Evolutionary conservation across 2,888 invertebrate species (phyloP), one percentile per base, ranked within the genome.

Genomic region (Mythimna loreyi): DNA sequence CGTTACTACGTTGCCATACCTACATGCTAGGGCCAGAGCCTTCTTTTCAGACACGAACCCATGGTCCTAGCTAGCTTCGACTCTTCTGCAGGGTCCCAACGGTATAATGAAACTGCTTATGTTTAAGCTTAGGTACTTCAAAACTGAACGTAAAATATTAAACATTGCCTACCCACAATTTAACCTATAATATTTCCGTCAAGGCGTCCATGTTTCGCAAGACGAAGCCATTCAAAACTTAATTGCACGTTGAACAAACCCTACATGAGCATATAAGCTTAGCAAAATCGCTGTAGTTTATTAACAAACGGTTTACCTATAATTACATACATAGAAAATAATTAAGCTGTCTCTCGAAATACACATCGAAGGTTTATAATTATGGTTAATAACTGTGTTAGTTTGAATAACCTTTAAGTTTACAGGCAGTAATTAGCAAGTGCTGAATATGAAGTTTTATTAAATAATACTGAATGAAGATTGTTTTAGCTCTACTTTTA

Each of bases 311-410:
- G 69, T 81, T 82, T 75, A 76, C 78, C 69, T 77, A 59, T 78
- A 80, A 84, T 83, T 84, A 81, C 45, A 63, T 36, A 63, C 63
- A 65, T 75, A 71, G 72, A 78, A 80, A 84, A 86, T 87, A 87
- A 88, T 86, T 87, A 84, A 82, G 80, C 64, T 87, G 89, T 88
- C 89, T 78, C 65, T 55, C 73, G 71, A 61, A 86, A 84, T 71
- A 59, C 71, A 66, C 66, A 69, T 62, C 66, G 75, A 61, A 60
- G 69, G 72, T 47, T 59, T 69, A 59, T 82, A 82, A 84, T 83
- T 84, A 84, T 45, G 28, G 65, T 69, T 82, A 75, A 80, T 79
- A 68, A 67, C 70, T 72, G 66, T 63, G 66, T 72, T 70, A 64
- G 62, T 81, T 70, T 68, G 71, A 45, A 68, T 82, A 82, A 83